These are phyloP conservation scores for Myotis vivesi DNA, from an alignment of 2,797 vertebrate species.

Conservation along the genomic window DNA sequence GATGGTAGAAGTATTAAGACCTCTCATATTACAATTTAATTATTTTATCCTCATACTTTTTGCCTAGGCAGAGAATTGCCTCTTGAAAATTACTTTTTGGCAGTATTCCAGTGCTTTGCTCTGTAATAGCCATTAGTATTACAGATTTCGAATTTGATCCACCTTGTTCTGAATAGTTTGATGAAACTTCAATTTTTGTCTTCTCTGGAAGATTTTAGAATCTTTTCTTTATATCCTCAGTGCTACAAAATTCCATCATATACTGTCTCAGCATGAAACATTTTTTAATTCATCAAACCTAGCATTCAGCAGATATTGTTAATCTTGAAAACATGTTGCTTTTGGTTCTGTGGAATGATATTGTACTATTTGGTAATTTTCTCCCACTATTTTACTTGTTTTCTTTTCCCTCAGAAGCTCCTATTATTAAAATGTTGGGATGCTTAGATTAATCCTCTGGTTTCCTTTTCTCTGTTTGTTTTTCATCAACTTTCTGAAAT, in stretches of 20 bases:
- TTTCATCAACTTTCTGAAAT: slow-evolving; percentile 38
- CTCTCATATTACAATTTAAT: neutral
- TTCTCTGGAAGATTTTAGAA: neutral
- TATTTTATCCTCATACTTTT: neutral
- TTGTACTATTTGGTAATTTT: slow-evolving; percentile 24
- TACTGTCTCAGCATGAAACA: slow-evolving; percentile 33
- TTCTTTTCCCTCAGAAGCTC: slow-evolving; percentile 39
- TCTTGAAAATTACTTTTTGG: neutral
- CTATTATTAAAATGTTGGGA: slow-evolving; percentile 49
- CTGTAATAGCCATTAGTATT: neutral
- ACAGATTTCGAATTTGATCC: neutral
- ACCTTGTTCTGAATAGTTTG: neutral
- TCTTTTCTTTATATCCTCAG: neutral
- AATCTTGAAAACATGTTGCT: slow-evolving; percentile 50
- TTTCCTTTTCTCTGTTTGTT: slow-evolving; percentile 4
- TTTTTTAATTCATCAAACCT: slow-evolving; percentile 42
- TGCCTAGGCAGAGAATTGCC: neutral
- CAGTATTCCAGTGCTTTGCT: neutral
- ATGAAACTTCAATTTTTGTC: neutral
- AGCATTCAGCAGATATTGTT: slow-evolving; percentile 18
- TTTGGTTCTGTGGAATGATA: slow-evolving; percentile 2
- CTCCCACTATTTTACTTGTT: slow-evolving; percentile 52
- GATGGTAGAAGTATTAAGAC: neutral
- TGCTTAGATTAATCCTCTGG: neutral
- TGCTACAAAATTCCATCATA: slow-evolving; percentile 4